phyloP scores from a whole-genome alignment of 2,888 invertebrate species.

The Agelastica alni region DNA sequence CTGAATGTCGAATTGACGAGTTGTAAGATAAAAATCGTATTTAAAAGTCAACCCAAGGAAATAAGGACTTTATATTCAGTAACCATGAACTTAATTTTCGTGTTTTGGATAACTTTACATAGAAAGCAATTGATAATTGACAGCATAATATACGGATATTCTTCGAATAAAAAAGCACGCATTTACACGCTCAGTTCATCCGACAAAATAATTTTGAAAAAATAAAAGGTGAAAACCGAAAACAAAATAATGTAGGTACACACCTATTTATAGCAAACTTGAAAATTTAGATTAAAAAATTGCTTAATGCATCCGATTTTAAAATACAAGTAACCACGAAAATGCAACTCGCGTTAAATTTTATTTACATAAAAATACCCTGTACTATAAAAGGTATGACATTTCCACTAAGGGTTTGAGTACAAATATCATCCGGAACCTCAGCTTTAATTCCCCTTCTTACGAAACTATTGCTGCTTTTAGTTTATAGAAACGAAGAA shows the following conservation, averaged over 20 bases:
- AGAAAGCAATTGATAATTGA: conserved; percentile 17
- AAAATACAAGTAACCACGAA: conserved; percentile 15
- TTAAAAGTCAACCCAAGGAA: too few relatives aligned
- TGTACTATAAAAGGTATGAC: neutral
- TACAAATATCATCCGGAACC: too few relatives aligned
- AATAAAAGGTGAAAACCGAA: too few relatives aligned
- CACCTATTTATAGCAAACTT: conserved; percentile 5
- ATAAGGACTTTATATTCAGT: too few relatives aligned
- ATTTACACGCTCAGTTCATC: conserved; percentile 19
- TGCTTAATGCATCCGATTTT: conserved; percentile 43
- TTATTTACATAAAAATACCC: conserved; percentile 11
- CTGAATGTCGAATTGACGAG: too few relatives aligned
- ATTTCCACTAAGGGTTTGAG: too few relatives aligned
- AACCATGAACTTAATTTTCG: too few relatives aligned
- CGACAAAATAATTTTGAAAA: conserved; percentile 12
- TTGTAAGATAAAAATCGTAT: too few relatives aligned
- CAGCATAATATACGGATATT: conserved; percentile 10
- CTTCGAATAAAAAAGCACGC: conserved; percentile 19
- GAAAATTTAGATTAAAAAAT: conserved; percentile 13
- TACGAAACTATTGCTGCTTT: too few relatives aligned
- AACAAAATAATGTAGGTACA: conserved; percentile 20
- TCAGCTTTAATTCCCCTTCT: too few relatives aligned
- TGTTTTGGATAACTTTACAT: too few relatives aligned
- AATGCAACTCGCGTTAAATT: neutral
- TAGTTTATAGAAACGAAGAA: too few relatives aligned